Evolutionary conservation across 2,113 vertebrate species (phyloP).

Genomic region (Anolis sagrei): DNA sequence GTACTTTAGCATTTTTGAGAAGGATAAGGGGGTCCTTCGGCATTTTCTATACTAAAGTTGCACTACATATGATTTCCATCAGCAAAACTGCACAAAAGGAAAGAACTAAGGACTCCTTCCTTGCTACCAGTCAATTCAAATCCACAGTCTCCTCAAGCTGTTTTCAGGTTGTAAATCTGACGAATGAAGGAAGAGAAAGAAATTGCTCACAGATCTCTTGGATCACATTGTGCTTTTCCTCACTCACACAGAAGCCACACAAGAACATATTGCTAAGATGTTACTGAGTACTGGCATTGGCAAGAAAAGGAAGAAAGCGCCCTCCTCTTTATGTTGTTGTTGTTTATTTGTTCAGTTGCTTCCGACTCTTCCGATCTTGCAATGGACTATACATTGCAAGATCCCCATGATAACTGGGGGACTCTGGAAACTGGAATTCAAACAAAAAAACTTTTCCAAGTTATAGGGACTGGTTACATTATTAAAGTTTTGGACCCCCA

Average conservation of each 20-base stretch:
- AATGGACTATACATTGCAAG: no score
- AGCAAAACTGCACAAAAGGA: neutral
- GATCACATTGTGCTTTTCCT: neutral
- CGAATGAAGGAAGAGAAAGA: neutral
- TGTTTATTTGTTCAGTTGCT: no score
- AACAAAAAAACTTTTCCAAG: no score
- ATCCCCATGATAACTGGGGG: no score
- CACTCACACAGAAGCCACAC: neutral
- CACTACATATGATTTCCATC: neutral
- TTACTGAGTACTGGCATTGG: neutral
- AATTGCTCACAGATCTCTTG: neutral
- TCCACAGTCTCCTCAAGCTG: neutral
- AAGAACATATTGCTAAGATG: neutral
- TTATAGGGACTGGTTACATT: no score
- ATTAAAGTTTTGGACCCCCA: no score
- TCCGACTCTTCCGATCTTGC: no score
- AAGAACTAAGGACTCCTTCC: neutral
- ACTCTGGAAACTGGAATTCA: no score
- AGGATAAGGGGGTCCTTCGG: neutral
- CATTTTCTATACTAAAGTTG: neutral
- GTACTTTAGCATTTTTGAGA: neutral
- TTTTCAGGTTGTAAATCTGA: neutral
- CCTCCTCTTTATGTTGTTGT: no score
- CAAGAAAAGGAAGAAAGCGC: no score
- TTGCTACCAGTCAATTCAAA: neutral